Conservation (phyloP, 2,113 vertebrate genomes). For the Antechinus stuartii region DNA sequence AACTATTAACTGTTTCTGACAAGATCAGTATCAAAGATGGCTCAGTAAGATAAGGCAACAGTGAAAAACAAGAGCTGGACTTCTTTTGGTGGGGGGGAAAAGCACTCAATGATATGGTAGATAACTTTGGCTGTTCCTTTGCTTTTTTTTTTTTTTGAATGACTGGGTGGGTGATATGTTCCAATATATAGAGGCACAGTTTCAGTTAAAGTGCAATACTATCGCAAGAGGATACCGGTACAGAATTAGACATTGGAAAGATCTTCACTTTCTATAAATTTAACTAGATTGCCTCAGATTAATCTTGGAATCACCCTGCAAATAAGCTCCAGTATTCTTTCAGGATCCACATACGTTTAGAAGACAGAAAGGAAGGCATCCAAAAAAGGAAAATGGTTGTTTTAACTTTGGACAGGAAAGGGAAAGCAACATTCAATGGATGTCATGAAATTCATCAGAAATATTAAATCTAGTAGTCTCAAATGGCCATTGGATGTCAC, state of each 20-base stretch:
- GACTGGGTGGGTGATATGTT: conserved; percentile 30
- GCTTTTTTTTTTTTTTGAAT: not conserved
- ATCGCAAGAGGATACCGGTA: conserved; percentile 8
- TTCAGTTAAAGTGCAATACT: conserved; percentile 71
- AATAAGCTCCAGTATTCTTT: conserved; percentile 15
- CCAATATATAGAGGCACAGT: conserved; percentile 72
- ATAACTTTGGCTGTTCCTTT: conserved; percentile 36
- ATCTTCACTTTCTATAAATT: conserved; percentile 29
- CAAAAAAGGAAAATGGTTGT: not conserved
- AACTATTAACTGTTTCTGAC: conserved; percentile 47
- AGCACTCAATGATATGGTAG: conserved; percentile 24
- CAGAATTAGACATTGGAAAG: conserved; percentile 48
- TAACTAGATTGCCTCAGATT: conserved; percentile 22
- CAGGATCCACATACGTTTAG: conserved; percentile 23
- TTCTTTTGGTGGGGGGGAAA: conserved; percentile 22
- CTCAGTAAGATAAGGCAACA: conserved; percentile 79
- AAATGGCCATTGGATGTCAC: conserved; percentile 3
- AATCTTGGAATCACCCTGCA: not conserved
- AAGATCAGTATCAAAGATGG: conserved; percentile 69
- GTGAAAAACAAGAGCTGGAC: conserved; percentile 66
- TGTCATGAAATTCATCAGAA: conserved; percentile 30
- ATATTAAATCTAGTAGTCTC: conserved; percentile 18
- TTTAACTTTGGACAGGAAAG: conserved; percentile 45
- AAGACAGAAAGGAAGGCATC: conserved; percentile 22
- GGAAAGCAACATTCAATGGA: conserved; percentile 34